Evolutionary conservation across 2,113 vertebrate genomes (phyloP).

Genomic region (Australoheros scitulus): DNA sequence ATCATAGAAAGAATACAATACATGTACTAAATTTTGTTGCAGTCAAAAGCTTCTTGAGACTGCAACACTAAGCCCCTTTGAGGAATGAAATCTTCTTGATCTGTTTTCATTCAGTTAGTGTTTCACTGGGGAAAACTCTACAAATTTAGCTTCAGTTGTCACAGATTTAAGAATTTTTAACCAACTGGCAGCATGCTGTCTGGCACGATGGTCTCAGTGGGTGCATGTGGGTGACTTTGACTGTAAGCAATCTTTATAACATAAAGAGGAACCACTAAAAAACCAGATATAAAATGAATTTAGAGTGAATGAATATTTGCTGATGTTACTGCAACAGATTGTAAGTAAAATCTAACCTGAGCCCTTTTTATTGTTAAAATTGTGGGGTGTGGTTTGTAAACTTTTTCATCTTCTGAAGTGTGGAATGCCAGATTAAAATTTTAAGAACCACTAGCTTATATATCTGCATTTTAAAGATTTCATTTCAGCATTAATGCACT

Average conservation of each 20-base stretch:
- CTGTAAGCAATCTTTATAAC: not conserved
- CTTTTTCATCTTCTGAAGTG: not conserved
- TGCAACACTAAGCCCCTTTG: slow-evolving; percentile 39
- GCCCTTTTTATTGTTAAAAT: not conserved
- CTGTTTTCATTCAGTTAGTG: slow-evolving; percentile 40
- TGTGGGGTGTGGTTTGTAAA: not conserved
- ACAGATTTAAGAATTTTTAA: slow-evolving; percentile 44
- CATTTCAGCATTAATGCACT: not conserved
- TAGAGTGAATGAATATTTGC: not conserved
- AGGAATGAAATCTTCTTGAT: slow-evolving; percentile 56
- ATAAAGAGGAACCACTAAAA: not conserved
- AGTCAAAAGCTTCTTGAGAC: slow-evolving; percentile 37
- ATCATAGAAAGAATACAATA: slow-evolving; percentile 8
- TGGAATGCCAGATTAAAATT: not conserved
- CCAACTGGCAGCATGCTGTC: slow-evolving; percentile 26
- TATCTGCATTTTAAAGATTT: not conserved
- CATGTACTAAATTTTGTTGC: slow-evolving; percentile 27
- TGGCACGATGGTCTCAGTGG: slow-evolving; percentile 24
- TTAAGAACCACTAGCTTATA: not conserved
- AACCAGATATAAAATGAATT: not conserved
- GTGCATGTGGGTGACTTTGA: slow-evolving; percentile 5
- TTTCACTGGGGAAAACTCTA: slow-evolving; percentile 44
- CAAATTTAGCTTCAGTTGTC: slow-evolving; percentile 43
- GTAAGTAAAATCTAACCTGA: not conserved
- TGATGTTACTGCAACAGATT: not conserved